phyloP scores from a whole-genome alignment of 37 sponge, comb jelly and placozoan species.

The Spongilla lacustris region DNA sequence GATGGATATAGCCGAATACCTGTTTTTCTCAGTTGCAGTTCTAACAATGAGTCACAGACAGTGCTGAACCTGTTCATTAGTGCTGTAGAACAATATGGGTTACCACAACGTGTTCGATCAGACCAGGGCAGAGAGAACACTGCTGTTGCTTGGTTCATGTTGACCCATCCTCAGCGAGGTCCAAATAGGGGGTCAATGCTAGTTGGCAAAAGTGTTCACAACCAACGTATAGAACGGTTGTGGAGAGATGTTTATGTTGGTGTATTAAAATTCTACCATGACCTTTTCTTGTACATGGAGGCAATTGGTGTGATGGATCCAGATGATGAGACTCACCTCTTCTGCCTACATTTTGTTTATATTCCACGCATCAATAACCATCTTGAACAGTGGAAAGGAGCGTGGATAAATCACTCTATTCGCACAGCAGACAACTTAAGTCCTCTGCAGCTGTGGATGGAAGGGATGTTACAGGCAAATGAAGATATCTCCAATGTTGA shows the following conservation, averaged over 20 bases:
- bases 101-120: conserved; percentile 55
- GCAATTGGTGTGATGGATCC: not conserved
- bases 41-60: conserved; percentile 42
- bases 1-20: conserved; percentile 53
- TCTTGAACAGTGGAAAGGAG: conserved; percentile 22
- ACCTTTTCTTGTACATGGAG: not conserved
- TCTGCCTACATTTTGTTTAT: conserved; percentile 52
- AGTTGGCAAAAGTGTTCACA: conserved; percentile 42
- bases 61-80: conserved; percentile 32
- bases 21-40: conserved; percentile 26
- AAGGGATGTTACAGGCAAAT: not conserved
- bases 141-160: conserved; percentile 32
- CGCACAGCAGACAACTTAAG: conserved; percentile 30
- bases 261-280: not conserved
- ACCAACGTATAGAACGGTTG: conserved; percentile 8
- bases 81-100: conserved; percentile 35
- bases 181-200: conserved; percentile 39
- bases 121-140: conserved; percentile 56
- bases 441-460: conserved; percentile 33
- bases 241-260: conserved; percentile 5
- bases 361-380: conserved; percentile 48
- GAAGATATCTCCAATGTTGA: not conserved
- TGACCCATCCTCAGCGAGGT: conserved; percentile 54
- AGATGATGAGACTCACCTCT: not conserved
- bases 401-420: conserved; percentile 52